phyloP scores from a whole-genome alignment of 1,140 invertebrate species.

The Ceratosolen fusciceps region DNA sequence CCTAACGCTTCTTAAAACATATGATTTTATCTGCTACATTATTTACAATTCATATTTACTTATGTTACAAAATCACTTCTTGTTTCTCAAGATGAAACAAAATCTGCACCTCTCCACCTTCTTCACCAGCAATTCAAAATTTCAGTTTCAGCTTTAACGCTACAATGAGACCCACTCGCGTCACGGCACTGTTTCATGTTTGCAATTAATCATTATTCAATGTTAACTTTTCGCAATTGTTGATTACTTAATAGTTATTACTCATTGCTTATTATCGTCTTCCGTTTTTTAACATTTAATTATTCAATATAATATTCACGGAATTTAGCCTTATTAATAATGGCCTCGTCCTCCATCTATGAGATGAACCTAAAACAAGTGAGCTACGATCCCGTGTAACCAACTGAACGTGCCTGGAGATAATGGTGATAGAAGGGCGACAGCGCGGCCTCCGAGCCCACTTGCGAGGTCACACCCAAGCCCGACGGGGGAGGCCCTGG shows the following conservation, averaged over 20 bases:
- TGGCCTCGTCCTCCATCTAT: not conserved
- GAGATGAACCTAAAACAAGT: not conserved
- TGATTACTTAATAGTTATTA: not conserved
- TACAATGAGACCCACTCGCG: conserved; percentile 2
- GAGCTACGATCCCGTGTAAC: conserved; percentile 68
- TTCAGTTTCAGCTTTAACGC: not conserved
- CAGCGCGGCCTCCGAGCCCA: conserved; percentile 62
- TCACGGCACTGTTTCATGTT: conserved; percentile 13
- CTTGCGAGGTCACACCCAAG: conserved; percentile 69
- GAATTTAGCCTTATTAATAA: not conserved
- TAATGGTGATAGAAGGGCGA: conserved; percentile 71
- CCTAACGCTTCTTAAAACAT: conserved; percentile 55
- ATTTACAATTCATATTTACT: conserved; percentile 73
- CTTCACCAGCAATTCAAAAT: not conserved
- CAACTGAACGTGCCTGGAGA: conserved; percentile 66
- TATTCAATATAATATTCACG: not conserved
- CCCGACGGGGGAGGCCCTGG: conserved; percentile 75
- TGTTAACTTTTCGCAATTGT: not conserved
- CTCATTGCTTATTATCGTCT: not conserved
- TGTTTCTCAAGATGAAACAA: conserved; percentile 29
- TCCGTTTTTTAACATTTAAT: not conserved
- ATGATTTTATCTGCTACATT: conserved; percentile 70
- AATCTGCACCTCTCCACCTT: conserved; percentile 6
- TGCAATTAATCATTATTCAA: not conserved
- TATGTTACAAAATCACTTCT: conserved; percentile 66